phyloP scores from a whole-genome alignment of 2,113 vertebrate genomes.

The Camarhynchus parvulus region DNA sequence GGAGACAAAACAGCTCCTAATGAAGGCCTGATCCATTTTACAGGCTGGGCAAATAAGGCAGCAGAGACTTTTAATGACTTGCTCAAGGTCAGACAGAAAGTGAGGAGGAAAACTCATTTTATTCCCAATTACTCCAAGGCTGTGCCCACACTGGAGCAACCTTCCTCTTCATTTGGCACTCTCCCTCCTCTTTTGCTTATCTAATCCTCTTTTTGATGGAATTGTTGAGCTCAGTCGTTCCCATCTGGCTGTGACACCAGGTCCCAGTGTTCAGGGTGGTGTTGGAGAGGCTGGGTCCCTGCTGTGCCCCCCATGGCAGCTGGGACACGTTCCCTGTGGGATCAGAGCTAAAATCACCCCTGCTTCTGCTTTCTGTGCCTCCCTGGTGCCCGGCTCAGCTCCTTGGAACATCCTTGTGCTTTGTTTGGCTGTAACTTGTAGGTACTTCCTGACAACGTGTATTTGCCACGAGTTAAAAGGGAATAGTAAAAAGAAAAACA shows the following conservation, averaged over 20 bases:
- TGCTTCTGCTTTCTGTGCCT: background rate
- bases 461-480: background rate
- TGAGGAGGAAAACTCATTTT: background rate
- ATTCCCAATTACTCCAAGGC: background rate
- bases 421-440: background rate
- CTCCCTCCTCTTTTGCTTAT: background rate
- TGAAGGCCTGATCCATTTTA: background rate
- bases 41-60: background rate
- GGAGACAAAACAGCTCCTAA: background rate
- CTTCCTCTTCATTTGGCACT: background rate
- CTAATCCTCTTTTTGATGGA: background rate
- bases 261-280: background rate
- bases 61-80: constrained; percentile 16
- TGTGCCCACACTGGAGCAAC: background rate
- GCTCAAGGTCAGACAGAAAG: background rate
- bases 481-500: too few relatives aligned
- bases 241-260: background rate
- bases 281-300: background rate
- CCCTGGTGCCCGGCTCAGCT: background rate
- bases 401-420: background rate
- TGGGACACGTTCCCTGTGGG: background rate
- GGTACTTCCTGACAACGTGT: rapidly evolving
- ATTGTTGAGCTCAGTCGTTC: background rate
- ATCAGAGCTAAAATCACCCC: background rate
- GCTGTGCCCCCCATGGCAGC: background rate